A percentile compares a stretch with the other conserved stretches of the same genome.
phyloP scores from a whole-genome alignment of 2,888 invertebrate genomes.

The Marasmarcha lunaedactyla region DNA sequence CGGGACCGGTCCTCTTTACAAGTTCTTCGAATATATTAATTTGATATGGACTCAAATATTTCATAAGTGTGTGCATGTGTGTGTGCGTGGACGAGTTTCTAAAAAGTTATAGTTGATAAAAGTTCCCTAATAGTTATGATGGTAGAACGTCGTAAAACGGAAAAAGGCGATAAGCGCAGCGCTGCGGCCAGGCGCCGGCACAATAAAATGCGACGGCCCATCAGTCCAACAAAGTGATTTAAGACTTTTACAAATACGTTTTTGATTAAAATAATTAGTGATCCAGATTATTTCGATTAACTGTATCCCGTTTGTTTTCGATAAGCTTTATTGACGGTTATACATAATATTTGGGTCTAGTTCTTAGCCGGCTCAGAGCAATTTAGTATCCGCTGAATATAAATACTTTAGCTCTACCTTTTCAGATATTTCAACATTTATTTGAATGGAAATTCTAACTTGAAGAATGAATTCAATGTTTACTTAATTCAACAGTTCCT shows the following conservation, averaged over 20 bases:
- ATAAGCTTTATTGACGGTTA: not conserved
- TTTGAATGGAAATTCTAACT: no score
- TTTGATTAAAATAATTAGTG: conserved; percentile 8
- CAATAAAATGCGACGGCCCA: conserved; percentile 56
- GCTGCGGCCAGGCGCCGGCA: conserved; percentile 25
- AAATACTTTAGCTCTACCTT: no score
- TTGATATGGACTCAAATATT: conserved; percentile 32
- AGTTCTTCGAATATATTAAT: conserved; percentile 44
- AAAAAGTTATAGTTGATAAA: conserved; percentile 35
- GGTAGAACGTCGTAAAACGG: conserved; percentile 11
- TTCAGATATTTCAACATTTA: no score
- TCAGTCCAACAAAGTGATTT: conserved; percentile 34
- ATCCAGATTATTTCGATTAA: not conserved
- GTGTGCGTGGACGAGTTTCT: conserved; percentile 10
- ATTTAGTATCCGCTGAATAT: no score
- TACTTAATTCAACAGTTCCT: no score
- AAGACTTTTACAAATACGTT: conserved; percentile 25
- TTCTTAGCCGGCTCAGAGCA: no score
- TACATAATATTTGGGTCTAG: no score
- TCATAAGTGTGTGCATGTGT: no score
- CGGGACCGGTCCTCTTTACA: conserved; percentile 34
- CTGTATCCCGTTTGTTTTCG: conserved; percentile 14
- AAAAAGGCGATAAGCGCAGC: conserved; percentile 27
- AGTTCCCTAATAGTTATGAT: conserved; percentile 51
- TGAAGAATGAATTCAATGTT: no score